Base-by-base conservation (phyloP, 2,797 vertebrate genomes). In the Cheirogaleus major region DNA sequence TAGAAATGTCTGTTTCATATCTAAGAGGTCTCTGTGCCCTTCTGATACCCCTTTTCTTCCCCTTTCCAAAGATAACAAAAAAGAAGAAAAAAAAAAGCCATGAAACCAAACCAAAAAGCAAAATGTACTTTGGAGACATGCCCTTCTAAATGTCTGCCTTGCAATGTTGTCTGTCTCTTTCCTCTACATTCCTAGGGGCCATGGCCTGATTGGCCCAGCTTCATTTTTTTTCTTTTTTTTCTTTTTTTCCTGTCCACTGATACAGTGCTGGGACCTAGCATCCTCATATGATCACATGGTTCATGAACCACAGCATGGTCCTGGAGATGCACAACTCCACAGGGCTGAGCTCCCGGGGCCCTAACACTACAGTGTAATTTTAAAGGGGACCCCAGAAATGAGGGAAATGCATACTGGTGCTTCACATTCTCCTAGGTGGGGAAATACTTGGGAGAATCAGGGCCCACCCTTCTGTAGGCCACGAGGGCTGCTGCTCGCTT, bases 61-160 rank as follows among this genome's bases (percentile, higher is more conserved):
- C 18, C 80, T 81, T 85, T 82, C 38, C 65, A 96, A 70, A 91
- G 52, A 48, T 45, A 57, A 97, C 23, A 27, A 59, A 27, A 59
- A 86, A 78, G 38, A 59, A 9, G 69, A 45, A n/a, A 13, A 8
- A 23, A 57, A 59, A 87, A 84, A 82, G 15, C 2, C 32, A 72
- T 32, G 67, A 92, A 92, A 84, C 41, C 48, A 93, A 95, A 67
- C 52, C 75, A 78, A 79, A 96, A 65, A 32, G 25, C 8, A 38
- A 85, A 85, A 87, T 11, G 12, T 14, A 85, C 57, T 83, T 57
- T 25, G 59, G 69, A n/a, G 12, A n/a, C 55, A 65, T 22, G 23
- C n/a, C 38, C 38, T 89, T 57, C 83, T 27, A 76, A 76, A 79
- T 4, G 82, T 61, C 83, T 67, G 22, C 41, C 81, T 76, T 27